phyloP scores from a whole-genome alignment of 2,113 vertebrate species.

The Dicaeum eximium region DNA sequence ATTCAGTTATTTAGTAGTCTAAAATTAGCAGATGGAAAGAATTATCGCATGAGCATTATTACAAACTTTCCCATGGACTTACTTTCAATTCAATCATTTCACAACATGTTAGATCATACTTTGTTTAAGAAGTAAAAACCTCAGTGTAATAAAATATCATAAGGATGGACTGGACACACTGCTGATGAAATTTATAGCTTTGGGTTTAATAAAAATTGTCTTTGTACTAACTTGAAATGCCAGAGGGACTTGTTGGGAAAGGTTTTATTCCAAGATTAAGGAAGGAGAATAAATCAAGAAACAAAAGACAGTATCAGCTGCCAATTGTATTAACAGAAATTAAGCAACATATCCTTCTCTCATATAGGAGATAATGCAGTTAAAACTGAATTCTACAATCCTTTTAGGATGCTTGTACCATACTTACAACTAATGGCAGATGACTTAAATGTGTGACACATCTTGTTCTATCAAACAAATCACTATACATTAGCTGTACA shows the following conservation, averaged over 20 bases:
- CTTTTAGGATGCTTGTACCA: slow-evolving; percentile 12
- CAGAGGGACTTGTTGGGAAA: not conserved
- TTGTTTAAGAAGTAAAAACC: not conserved
- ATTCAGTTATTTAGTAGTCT: not conserved
- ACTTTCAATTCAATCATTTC: not conserved
- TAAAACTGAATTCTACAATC: not conserved
- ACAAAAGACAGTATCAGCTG: not conserved
- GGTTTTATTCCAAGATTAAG: not conserved
- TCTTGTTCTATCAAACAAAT: not conserved
- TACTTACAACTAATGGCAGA: not conserved
- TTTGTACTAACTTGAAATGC: not conserved
- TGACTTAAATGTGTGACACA: not conserved
- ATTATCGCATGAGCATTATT: not conserved
- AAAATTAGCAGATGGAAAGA: not conserved
- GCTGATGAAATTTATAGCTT: not conserved
- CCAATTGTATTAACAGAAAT: not conserved
- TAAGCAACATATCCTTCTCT: not conserved
- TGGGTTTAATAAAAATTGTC: accelerated
- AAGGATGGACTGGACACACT: not conserved
- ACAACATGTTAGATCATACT: not conserved
- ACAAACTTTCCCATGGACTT: not conserved
- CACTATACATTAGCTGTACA: not conserved
- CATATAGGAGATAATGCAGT: not conserved
- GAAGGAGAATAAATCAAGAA: not conserved
- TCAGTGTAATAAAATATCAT: not conserved